These are phyloP conservation scores for Heliocidaris erythrogramma DNA, from an alignment of 35 echinoderm and acorn worm genomes.

Conservation along the genomic window DNA sequence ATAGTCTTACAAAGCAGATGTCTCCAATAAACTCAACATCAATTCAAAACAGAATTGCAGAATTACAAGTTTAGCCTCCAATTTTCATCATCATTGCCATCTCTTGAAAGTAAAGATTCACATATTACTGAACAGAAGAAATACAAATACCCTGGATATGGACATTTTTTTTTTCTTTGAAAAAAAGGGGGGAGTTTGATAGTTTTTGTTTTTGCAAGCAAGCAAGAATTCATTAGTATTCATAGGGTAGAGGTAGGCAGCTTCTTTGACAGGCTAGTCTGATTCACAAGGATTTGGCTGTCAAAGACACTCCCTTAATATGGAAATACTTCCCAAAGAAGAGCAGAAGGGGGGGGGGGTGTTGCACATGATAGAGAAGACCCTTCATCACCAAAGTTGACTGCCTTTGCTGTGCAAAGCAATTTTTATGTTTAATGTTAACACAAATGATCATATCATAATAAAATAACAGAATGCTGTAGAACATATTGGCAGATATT, in stretches of 20 bases:
- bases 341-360: not conserved
- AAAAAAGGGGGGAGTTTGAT: not conserved
- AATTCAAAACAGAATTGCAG: no score
- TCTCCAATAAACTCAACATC: no score
- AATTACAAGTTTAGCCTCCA: no score
- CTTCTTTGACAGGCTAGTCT: not conserved
- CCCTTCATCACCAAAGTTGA: no score
- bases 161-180: not conserved
- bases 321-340: not conserved
- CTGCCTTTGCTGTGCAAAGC: no score
- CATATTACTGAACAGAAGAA: not conserved
- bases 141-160: not conserved
- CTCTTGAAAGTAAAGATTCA: not conserved
- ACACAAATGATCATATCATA: no score
- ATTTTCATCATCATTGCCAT: no score
- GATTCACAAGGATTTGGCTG: not conserved
- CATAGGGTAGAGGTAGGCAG: not conserved
- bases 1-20: no score
- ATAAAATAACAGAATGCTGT: no score
- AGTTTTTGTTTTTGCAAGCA: no score
- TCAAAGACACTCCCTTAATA: not conserved
- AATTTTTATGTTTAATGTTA: no score
- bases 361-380: not conserved
- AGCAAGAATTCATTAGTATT: not conserved
- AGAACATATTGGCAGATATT: no score